Base-by-base conservation (phyloP, 2,888 invertebrate species). In the Ceratothoa steindachneri region DNA sequence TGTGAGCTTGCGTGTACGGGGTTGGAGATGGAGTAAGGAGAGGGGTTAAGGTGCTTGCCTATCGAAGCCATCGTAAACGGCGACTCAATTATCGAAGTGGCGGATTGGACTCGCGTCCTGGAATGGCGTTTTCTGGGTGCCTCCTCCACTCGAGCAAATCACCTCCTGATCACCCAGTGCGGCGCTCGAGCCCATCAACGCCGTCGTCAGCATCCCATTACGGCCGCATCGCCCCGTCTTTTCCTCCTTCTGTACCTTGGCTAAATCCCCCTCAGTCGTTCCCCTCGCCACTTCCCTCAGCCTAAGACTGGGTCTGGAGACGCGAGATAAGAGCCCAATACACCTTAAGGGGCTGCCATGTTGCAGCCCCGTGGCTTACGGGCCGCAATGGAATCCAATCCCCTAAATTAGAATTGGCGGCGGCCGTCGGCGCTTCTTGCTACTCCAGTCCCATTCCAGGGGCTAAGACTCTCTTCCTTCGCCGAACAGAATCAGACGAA, bases 321-420 rank as follows among this genome's bases (percentile, higher is more conserved):
- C 60, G 60, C 19, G 24, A 60, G 60, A 60, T 60, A 60, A 60
- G 60, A 60, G 60, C 60, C 60, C 60, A 60, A 60, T 60, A 60
- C 60, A 60, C 60, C 60, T 60, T 60, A 60, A 60, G 60, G 60
- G 27, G n/a, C 60, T 24, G 60, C 60, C 27, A 24, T 60, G 60
- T 60, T 60, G 60, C 60, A 60, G 24, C 60, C 60, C 27, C 60
- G 22, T 60, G 60, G 60, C 60, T 60, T 60, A 60, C 60, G 60
- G 60, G 24, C 27, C 60, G 12, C 1, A 60, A 60, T 60, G n/a
- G 60, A 60, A 24, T n/a, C n/a, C n/a, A 24, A 60, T 60, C 60
- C 27, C 60, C 60, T 60, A 60, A 60, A 60, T 60, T 60, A 60
- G 60, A 60, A 60, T 60, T 60, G 60, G 60, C 60, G 41, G 41